Evolutionary conservation across 2,888 invertebrate genomes (phyloP).

Genomic region (Andrena praecox): DNA sequence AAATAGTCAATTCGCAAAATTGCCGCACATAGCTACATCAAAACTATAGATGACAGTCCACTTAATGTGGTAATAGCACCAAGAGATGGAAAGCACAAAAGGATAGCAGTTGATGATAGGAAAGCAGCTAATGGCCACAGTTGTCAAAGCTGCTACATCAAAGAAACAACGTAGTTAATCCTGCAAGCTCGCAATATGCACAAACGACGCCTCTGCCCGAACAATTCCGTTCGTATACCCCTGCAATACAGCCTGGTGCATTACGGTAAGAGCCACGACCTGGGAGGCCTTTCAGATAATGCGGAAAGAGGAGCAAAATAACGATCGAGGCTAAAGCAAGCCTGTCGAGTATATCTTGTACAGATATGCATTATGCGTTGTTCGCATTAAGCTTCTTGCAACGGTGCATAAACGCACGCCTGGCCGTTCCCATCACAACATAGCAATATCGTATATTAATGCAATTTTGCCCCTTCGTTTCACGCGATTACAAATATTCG

Average conservation of each 20-base stretch:
- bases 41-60: too few species aligned
- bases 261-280: constrained; percentile 61
- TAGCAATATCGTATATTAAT: constrained; percentile 21
- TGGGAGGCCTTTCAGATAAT: constrained; percentile 71
- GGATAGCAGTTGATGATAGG: too few species aligned
- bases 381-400: constrained; percentile 60
- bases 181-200: constrained; percentile 3
- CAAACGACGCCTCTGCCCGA: constrained; percentile 39
- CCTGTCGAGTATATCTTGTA: constrained; percentile 56
- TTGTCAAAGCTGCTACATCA: too few species aligned
- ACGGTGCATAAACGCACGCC: constrained; percentile 18
- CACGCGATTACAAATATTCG: constrained; percentile 15
- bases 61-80: too few species aligned
- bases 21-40: too few species aligned
- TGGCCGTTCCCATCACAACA: constrained; percentile 17
- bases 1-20: constrained; percentile 5
- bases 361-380: constrained; percentile 60
- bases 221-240: constrained; percentile 21
- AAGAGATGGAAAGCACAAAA: too few species aligned
- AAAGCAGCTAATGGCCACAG: too few species aligned
- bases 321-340: constrained; percentile 57
- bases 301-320: constrained; percentile 61
- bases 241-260: constrained; percentile 53
- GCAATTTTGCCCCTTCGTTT: constrained; percentile 30
- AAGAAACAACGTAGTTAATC: constrained; percentile 3